Percentiles rank a stretch among this genome's conserved stretches.
Evolutionary conservation across 2,797 vertebrate genomes (phyloP).

Genomic region (Typhlichthys subterraneus): DNA sequence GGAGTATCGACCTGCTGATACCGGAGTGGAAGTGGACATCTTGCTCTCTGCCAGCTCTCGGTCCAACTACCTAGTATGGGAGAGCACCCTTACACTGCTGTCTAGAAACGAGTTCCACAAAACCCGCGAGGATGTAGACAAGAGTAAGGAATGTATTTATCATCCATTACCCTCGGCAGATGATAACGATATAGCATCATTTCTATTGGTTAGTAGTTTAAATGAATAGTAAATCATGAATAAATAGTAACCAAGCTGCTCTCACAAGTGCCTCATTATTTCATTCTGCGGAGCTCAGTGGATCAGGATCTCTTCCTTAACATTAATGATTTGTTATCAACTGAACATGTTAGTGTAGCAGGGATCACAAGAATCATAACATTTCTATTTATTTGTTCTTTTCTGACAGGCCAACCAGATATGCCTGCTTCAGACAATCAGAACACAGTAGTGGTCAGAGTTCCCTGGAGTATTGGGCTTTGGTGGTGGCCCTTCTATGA

Average conservation of each 20-base stretch:
- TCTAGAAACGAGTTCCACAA: constrained; percentile 40
- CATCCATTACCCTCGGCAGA: no score
- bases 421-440: constrained; percentile 14
- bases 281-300: no score
- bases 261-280: no score
- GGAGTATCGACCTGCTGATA: constrained; percentile 46
- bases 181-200: no score
- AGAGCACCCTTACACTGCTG: constrained; percentile 68
- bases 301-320: no score
- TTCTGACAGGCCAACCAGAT: constrained; percentile 24
- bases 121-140: background rate
- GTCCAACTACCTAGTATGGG: constrained; percentile 56
- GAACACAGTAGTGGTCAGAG: constrained; percentile 55
- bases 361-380: no score
- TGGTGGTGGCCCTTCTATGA: constrained; percentile 41
- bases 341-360: no score
- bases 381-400: constrained; percentile 3
- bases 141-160: constrained; percentile 17
- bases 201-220: no score
- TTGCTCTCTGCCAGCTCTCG: constrained; percentile 51
- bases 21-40: constrained; percentile 73
- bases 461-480: constrained; percentile 35
- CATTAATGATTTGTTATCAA: no score
- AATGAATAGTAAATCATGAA: no score
- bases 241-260: no score